Evolutionary conservation across 2,113 vertebrate species (phyloP), one percentile per base, ranked within the genome.

Genomic region (Clinocottus analis): DNA sequence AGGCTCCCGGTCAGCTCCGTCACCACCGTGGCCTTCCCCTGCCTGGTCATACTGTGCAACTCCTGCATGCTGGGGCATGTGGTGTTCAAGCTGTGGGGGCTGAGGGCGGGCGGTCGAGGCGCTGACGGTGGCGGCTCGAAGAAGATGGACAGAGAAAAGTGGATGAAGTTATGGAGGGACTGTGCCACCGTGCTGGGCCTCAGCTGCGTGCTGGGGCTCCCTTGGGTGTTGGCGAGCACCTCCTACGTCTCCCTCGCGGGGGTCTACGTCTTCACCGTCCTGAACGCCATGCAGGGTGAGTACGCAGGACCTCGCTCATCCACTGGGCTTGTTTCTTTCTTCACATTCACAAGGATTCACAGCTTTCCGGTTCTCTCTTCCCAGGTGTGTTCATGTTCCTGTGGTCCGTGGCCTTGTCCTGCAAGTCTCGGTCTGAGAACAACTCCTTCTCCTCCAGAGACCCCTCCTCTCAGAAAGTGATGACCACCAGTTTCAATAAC

Each of bases 281-380:
- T 97, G 60, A 99, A 97, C 87, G 95, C 95, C 58, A 91, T 97
- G 58, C 97, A 99, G 93, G 97, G 98, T 99, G 55, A 94, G 95
- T n/a, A 0, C 72, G 25, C 9, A 25, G 1, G 0, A 19, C 45
- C 0, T 63, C 3, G 4, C 31, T 9, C 4, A 2, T 59, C 1
- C 7, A 61, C 3, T 47, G 9, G 29, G 33, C 11, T 25, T 23
- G 2, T 56, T 27, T 56, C 1, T 23, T 23, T 51, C 19, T 51
- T 35, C 3, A 41, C 59, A 51, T 43, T 0, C 49, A 3, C 2
- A 23, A 19, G 13, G 7, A 47, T 23, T 75, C 1, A 75, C 10
- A 10, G 0, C 27, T 11, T 68, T 3, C 72, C 29, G 14, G 14
- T 35, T 62, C 37, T 56, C 49, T 64, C 25, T 51, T 49, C 27